Evolutionary conservation across 2,888 invertebrate species (phyloP).

Genomic region (Hypercompe scribonia): DNA sequence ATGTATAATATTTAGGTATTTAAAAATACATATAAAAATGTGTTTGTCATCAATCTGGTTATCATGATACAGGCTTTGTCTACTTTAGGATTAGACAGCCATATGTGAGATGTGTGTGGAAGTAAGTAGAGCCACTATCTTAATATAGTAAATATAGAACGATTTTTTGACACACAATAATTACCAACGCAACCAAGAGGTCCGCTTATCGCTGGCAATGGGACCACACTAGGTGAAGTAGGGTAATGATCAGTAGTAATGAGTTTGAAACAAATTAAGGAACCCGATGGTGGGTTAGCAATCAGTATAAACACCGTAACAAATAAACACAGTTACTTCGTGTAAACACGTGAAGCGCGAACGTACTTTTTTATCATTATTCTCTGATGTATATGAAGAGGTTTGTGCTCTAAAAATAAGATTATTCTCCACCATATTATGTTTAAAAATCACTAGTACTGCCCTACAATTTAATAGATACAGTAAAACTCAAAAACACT

Average conservation of each 20-base stretch:
- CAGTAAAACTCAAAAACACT: too few relatives aligned
- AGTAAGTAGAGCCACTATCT: too few relatives aligned
- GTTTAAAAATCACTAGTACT: too few relatives aligned
- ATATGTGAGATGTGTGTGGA: too few relatives aligned
- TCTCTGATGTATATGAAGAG: neutral
- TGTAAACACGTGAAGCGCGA: constrained; percentile 13
- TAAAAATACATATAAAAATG: too few relatives aligned
- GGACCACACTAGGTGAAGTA: constrained; percentile 41
- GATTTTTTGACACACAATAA: neutral
- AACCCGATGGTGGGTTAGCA: constrained; percentile 40
- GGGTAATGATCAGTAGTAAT: constrained; percentile 58
- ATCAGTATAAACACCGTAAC: constrained; percentile 40
- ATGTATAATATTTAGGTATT: too few relatives aligned
- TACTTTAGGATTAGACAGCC: too few relatives aligned
- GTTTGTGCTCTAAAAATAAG: neutral
- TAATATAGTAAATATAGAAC: too few relatives aligned
- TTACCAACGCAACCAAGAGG: neutral
- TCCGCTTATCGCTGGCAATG: constrained; percentile 21
- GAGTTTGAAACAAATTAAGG: constrained; percentile 53
- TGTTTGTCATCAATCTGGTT: too few relatives aligned
- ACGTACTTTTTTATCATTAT: constrained; percentile 4
- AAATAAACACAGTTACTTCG: constrained; percentile 32
- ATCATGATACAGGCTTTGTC: too few relatives aligned
- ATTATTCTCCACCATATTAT: neutral
- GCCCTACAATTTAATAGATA: too few relatives aligned